These are phyloP conservation scores for Myanophis thanlyinensis DNA, from an alignment of 2,113 vertebrate genomes.

Conservation along the genomic window DNA sequence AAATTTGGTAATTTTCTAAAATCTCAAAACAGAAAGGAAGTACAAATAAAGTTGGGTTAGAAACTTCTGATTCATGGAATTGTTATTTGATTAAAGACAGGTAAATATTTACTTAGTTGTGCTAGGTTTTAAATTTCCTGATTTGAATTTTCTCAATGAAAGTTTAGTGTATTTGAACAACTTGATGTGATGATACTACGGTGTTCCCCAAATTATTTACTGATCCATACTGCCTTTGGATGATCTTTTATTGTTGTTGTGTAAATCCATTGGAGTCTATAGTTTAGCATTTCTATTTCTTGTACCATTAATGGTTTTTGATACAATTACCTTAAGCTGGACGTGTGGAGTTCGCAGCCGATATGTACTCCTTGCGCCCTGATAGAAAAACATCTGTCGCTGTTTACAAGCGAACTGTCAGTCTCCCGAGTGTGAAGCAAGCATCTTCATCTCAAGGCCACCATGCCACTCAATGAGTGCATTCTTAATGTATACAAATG, in stretches of 20 bases:
- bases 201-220: neutral
- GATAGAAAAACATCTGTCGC: neutral
- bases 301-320: neutral
- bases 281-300: neutral
- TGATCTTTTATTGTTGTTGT: neutral
- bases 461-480: neutral
- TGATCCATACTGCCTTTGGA: neutral
- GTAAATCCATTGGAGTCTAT: neutral
- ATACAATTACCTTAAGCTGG: neutral
- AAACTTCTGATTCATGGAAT: neutral
- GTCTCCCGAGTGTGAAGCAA: neutral
- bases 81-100: neutral
- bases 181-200: neutral
- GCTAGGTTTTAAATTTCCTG: neutral
- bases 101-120: neutral
- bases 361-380: too few species aligned
- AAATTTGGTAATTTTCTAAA: neutral
- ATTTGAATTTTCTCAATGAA: neutral
- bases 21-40: neutral
- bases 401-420: neutral
- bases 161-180: neutral
- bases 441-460: neutral
- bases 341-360: neutral
- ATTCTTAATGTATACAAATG: neutral
- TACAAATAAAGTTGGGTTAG: neutral